Evolutionary conservation across 2,888 invertebrate genomes (phyloP).

Genomic region (Pantelozetes paolii): DNA sequence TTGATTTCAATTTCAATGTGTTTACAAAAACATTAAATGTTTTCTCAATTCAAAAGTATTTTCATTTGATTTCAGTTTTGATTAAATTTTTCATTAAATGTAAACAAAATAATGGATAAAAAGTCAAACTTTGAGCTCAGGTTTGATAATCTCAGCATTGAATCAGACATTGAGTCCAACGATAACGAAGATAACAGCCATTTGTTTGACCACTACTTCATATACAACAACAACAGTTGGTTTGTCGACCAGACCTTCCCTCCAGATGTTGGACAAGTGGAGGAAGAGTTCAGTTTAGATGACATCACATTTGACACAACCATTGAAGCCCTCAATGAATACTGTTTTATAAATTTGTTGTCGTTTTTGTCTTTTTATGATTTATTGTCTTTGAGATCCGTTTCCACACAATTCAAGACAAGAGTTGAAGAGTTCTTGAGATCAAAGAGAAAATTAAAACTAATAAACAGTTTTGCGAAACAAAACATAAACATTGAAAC

Average conservation of each 20-base stretch:
- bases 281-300: background rate
- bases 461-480: constrained; percentile 1
- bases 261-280: background rate
- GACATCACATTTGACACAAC: background rate
- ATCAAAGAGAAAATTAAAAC: background rate
- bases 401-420: background rate
- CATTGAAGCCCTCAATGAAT: background rate
- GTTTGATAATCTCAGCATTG: background rate
- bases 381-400: constrained; percentile 10
- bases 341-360: constrained; percentile 29
- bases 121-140: background rate
- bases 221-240: background rate
- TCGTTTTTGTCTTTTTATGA: background rate
- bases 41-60: background rate
- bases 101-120: background rate
- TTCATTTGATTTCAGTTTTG: background rate
- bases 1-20: too few species aligned
- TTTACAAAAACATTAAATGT: too few species aligned
- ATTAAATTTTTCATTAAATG: background rate
- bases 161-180: background rate
- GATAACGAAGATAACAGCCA: background rate
- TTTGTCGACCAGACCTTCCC: background rate
- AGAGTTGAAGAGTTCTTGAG: background rate
- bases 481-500: constrained; percentile 26
- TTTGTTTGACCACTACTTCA: background rate